These are phyloP conservation scores for Sinocyclocheilus anophthalmus DNA, from an alignment of 2,113 vertebrate genomes.

Conservation along the genomic window DNA sequence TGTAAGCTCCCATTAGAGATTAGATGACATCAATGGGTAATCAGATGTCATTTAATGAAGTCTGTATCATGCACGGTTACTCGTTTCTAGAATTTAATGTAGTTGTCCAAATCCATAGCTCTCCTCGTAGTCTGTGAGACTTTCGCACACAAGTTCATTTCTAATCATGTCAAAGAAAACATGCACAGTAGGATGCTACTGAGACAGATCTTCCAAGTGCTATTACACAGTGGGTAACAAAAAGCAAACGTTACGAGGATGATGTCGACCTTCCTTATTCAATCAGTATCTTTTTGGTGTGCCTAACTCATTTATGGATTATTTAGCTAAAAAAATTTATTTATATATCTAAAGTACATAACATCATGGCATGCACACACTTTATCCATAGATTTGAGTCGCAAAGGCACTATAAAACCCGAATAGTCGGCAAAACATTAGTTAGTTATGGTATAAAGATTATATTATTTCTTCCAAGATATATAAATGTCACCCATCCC, in stretches of 20 bases:
- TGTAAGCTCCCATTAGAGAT: neutral
- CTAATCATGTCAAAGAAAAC: conserved; percentile 21
- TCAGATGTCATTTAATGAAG: conserved; percentile 34
- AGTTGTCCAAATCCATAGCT: conserved; percentile 21
- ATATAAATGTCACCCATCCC: conserved; percentile 1
- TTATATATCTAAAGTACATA: conserved; percentile 17
- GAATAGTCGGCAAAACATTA: neutral
- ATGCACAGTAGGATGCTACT: neutral
- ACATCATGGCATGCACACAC: neutral
- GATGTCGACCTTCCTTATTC: neutral
- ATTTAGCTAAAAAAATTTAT: neutral
- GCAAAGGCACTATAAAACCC: neutral
- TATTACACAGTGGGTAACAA: conserved; percentile 48
- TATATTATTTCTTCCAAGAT: conserved; percentile 20
- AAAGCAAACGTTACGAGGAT: neutral
- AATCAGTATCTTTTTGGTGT: conserved; percentile 31
- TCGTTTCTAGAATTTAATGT: conserved; percentile 30
- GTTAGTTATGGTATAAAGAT: neutral
- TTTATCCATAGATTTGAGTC: neutral
- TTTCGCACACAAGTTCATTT: neutral
- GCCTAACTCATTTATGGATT: conserved; percentile 9
- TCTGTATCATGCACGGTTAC: conserved; percentile 51
- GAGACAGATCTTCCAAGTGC: conserved; percentile 55
- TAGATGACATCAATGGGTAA: conserved; percentile 3
- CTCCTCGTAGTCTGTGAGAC: conserved; percentile 41